phyloP scores from a whole-genome alignment of 2,888 invertebrate genomes.

The Acrobasis consociella region DNA sequence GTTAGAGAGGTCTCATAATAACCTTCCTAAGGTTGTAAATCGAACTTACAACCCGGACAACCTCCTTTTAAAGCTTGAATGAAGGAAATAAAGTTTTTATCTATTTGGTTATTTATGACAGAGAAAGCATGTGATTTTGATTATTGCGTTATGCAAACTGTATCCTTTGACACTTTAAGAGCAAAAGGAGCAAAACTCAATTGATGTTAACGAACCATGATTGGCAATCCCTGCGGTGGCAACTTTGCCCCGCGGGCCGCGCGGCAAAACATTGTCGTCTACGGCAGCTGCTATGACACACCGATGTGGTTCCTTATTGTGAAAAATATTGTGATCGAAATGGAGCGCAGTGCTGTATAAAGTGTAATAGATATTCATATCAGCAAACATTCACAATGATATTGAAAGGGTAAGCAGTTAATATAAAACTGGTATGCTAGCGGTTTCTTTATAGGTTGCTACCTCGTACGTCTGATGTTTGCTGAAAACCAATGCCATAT shows the following conservation, averaged over 20 bases:
- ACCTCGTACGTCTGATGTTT: too few species aligned
- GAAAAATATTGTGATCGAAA: slow-evolving; percentile 9
- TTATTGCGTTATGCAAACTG: slow-evolving; percentile 18
- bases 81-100: too few species aligned
- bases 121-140: slow-evolving; percentile 11
- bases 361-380: neutral
- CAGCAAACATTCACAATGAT: neutral
- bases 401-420: slow-evolving; percentile 4
- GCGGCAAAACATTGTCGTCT: slow-evolving; percentile 27
- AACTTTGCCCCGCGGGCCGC: slow-evolving; percentile 40
- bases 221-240: slow-evolving; percentile 50
- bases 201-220: slow-evolving; percentile 41
- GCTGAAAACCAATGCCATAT: neutral
- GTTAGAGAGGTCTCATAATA: too few species aligned
- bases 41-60: too few species aligned
- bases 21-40: too few species aligned
- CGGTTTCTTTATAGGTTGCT: neutral
- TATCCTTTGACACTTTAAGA: slow-evolving; percentile 29
- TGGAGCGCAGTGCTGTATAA: neutral
- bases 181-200: slow-evolving; percentile 35
- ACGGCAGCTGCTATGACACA: neutral
- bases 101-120: neutral
- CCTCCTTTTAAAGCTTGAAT: too few species aligned
- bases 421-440: neutral
- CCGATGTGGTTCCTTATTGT: neutral